phyloP scores from a whole-genome alignment of 2,888 invertebrate genomes.

The Epistrophe grossulariae region DNA sequence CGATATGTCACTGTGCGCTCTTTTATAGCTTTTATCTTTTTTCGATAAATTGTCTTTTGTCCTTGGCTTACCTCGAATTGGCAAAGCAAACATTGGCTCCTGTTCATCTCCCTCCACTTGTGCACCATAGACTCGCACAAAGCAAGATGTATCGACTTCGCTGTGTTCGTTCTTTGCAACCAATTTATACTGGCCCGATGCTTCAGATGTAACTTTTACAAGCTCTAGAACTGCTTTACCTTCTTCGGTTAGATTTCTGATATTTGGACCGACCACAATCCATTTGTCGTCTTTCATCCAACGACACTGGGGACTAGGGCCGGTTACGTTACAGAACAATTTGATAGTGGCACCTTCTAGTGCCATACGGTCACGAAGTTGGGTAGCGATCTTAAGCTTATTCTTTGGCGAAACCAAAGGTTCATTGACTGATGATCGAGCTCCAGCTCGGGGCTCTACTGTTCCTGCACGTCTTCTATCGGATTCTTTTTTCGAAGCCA shows the following conservation, averaged over 20 bases:
- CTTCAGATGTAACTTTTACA: conserved; percentile 87
- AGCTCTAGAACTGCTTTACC: conserved; percentile 91
- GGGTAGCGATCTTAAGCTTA: conserved; percentile 87
- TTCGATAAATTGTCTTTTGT: conserved; percentile 41
- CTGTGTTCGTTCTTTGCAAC: conserved; percentile 91
- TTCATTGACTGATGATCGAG: conserved; percentile 78
- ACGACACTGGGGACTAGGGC: conserved; percentile 88
- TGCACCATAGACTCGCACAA: conserved; percentile 84
- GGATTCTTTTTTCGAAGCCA: conserved; percentile 83
- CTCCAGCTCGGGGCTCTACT: conserved; percentile 77
- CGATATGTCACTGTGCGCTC: conserved; percentile 78
- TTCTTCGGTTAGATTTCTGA: conserved; percentile 86
- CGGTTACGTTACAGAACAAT: conserved; percentile 91
- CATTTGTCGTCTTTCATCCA: conserved; percentile 91
- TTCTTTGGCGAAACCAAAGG: conserved; percentile 82
- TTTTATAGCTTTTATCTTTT: conserved; percentile 61
- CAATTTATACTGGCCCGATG: conserved; percentile 93
- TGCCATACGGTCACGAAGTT: conserved; percentile 90
- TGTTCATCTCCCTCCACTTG: conserved; percentile 82
- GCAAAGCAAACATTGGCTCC: conserved; percentile 84
- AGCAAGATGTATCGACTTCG: conserved; percentile 88
- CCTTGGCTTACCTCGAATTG: conserved; percentile 87
- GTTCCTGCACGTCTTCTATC: conserved; percentile 80
- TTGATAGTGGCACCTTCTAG: conserved; percentile 90
- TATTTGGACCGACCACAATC: conserved; percentile 85